Base-by-base conservation (phyloP, 2,888 invertebrate genomes). In the Tineola bisselliella region DNA sequence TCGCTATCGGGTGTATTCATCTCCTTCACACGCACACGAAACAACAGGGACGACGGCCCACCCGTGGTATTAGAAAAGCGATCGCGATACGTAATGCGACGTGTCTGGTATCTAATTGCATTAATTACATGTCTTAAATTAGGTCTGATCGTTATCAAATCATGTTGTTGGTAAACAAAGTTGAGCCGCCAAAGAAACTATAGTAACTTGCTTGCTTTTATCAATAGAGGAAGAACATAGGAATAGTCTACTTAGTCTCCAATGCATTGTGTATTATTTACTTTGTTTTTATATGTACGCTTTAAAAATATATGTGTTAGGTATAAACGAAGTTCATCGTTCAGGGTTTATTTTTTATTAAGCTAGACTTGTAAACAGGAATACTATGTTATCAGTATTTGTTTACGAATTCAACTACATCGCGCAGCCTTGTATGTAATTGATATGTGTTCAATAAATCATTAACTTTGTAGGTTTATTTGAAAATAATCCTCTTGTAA, bases 271-370 rank as follows among this genome's bases (percentile, higher is more conserved):
- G n/a, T n/a, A n/a, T n/a, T n/a, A n/a, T n/a, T n/a, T n/a, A n/a
- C n/a, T n/a, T n/a, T n/a, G n/a, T n/a, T n/a, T n/a, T n/a, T n/a
- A n/a, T n/a, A n/a, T n/a, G n/a, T n/a, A n/a, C n/a, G n/a, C n/a
- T n/a, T n/a, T n/a, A n/a, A n/a, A n/a, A n/a, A n/a, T n/a, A n/a
- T n/a, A n/a, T n/a, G n/a, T n/a, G n/a, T n/a, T n/a, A n/a, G n/a
- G n/a, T n/a, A n/a, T n/a, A n/a, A n/a, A n/a, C 64, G 65, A 63
- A 63, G 62, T 63, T 25, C 11, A 18, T 4, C 18, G 17, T 11
- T 12, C 2, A 48, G 17, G 44, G 60, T 19, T n/a, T 11, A 38
- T 12, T 44, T 8, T 15, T 44, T 12, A 13, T 25, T 12, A 17
- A 52, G 17, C 48, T 43, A 43, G 44, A n/a, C 60, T 44, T 19